A percentile compares a stretch with the other conserved stretches of the same genome.
phyloP scores from a whole-genome alignment of 2,113 vertebrate species.

The Gallinago media region DNA sequence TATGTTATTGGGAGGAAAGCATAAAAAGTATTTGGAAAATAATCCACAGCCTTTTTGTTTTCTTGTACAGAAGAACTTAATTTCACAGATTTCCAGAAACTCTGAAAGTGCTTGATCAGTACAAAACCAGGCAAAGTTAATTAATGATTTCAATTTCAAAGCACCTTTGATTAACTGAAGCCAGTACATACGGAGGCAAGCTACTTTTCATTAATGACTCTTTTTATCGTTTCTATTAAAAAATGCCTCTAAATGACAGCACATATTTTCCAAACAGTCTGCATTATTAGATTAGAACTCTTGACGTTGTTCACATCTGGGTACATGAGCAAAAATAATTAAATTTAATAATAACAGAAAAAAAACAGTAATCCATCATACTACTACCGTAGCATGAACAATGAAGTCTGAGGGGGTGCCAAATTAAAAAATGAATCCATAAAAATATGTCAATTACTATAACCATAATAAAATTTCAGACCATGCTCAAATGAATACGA shows the following conservation, averaged over 20 bases:
- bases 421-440: constrained; percentile 70
- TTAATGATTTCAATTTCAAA: constrained; percentile 77
- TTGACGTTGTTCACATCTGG: constrained; percentile 66
- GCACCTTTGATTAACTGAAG: constrained; percentile 74
- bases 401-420: constrained; percentile 16
- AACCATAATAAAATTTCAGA: constrained; percentile 52
- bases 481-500: not conserved
- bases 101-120: constrained; percentile 46
- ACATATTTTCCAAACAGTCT: constrained; percentile 71
- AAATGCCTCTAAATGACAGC: constrained; percentile 74
- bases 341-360: constrained; percentile 75
- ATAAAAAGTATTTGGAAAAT: not conserved
- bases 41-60: not conserved
- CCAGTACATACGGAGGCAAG: constrained; percentile 40
- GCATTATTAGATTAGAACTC: constrained; percentile 75
- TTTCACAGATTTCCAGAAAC: constrained; percentile 52
- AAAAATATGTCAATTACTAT: constrained; percentile 69
- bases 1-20: not conserved
- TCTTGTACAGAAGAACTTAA: constrained; percentile 26
- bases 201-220: constrained; percentile 74
- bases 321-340: constrained; percentile 75
- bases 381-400: constrained; percentile 1
- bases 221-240: constrained; percentile 72
- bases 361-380: constrained; percentile 73
- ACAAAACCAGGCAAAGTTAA: constrained; percentile 68